Evolutionary conservation across 2,797 vertebrate species (phyloP), one percentile per base, ranked within the genome.

Genomic region (Sebastes taczanowskii): DNA sequence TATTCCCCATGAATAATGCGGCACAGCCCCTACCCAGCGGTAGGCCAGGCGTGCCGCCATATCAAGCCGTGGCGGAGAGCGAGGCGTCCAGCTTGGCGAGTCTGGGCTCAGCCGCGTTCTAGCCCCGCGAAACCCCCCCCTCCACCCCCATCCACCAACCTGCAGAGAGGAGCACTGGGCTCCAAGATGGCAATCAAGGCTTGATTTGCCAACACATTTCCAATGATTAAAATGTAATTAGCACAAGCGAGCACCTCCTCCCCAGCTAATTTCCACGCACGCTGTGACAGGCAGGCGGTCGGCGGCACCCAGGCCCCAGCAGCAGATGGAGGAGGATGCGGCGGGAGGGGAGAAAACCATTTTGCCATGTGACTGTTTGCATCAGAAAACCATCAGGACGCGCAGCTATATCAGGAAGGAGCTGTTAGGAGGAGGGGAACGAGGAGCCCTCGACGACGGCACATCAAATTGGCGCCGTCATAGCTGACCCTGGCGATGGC

Each of bases 211-310:
- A 99, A 99, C 98, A 98, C 98, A 98, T 99, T 99, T 98, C 97
- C 97, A 99, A 98, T 99, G 98, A 99, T 99, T 99, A 99, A 99
- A 99, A 99, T 98, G 98, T 99, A 99, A 99, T 99, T 99, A 99
- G 98, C 97, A 97, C 97, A 97, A 98, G 97, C 97, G 97, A 97
- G 97, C 97, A 95, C 98, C 98, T 98, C 97, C 98, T 99, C 98
- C 98, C 97, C 95, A 97, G 98, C 98, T 99, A 98, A 99, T 99
- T 99, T 99, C 97, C 97, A 98, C 96, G 94, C 97, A 97, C 95
- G 97, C 98, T 99, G 98, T 98, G 98, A 98, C 97, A 98, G 98
- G 97, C 98, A 98, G 98, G 97, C 97, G 95, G 96, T 97, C 96
- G 97, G 95, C 95, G 96, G 97, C 96, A 95, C 96, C 94, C 90